Conservation (phyloP, 1,140 invertebrate genomes). For the Conus ventricosus region DNA sequence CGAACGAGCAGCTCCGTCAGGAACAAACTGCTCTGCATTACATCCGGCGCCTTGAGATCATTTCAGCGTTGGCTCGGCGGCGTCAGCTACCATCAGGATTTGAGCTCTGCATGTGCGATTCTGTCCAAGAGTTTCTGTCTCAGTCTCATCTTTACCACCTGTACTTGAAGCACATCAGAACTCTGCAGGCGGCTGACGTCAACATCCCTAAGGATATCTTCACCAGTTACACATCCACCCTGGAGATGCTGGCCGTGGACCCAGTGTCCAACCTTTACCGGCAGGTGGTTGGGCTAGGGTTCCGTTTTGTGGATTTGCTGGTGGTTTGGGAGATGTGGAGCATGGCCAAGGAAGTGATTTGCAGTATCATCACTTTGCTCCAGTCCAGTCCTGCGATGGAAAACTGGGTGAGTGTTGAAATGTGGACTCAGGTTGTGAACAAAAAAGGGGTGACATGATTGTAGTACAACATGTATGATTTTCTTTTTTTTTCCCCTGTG, state of each 20-base stretch:
- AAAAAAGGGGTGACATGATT: not conserved
- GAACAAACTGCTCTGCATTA: conserved; percentile 97
- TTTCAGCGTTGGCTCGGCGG: conserved; percentile 79
- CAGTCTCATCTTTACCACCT: conserved; percentile 63
- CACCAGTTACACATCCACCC: conserved; percentile 61
- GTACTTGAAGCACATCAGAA: conserved; percentile 66
- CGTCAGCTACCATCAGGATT: conserved; percentile 66
- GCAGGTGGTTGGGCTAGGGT: conserved; percentile 56
- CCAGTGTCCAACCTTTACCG: not conserved
- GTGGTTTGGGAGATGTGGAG: conserved; percentile 59
- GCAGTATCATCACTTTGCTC: conserved; percentile 58
- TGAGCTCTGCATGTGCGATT: conserved; percentile 69
- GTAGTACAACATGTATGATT: not conserved
- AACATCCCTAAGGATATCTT: conserved; percentile 62
- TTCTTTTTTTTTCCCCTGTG: too few relatives aligned
- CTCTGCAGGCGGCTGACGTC: conserved; percentile 56
- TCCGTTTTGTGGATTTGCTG: conserved; percentile 61
- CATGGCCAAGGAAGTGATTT: conserved; percentile 61
- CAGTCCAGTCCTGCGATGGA: conserved; percentile 60
- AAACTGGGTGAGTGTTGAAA: conserved; percentile 49
- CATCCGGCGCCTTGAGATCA: conserved; percentile 94
- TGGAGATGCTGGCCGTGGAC: conserved; percentile 49
- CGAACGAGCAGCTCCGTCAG: conserved; percentile 91
- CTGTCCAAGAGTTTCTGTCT: conserved; percentile 62
- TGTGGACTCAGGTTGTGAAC: not conserved